Evolutionary conservation across 1,140 invertebrate species (phyloP), one percentile per base, ranked within the genome.

Genomic region (Galendromus occidentalis): DNA sequence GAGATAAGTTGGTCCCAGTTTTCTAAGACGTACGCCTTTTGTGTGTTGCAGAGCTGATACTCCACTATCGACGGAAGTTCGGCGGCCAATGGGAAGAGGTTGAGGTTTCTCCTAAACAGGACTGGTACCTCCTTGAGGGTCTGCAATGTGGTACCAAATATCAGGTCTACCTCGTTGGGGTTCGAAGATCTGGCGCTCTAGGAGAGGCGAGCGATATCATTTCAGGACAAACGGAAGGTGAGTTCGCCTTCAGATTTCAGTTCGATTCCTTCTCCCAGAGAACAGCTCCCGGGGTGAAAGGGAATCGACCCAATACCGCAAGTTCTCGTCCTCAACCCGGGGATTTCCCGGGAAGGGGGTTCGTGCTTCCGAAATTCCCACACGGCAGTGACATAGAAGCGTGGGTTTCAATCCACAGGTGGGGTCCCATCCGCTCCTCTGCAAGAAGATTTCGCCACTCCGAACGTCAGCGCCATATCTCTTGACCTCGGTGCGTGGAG

Each of bases 101-200:
- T 9, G 69, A 72, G 42, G 44, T 72, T 29, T 44, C 66, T 42
- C 66, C 55, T 51, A 71, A 66, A 68, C 84, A 83, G 30, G 83
- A 86, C 59, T 88, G 88, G 64, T 88, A 89, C 75, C 88, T 85
- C 41, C 77, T 93, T 65, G 88, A 92, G 72, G 86, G 85, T 72
- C 73, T 92, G 30, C 85, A 86, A 74, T 93, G 90, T 75, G 91
- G 86, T 72, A 91, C 88, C 66, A 84, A 86, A 78, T 95, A 87
- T 79, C 88, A 91, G 74, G 82, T 92, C 51, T 91, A 90, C 75
- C 88, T 89, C 14, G 69, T 68, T 22, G 51, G 51, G 14, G 33
- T 33, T 25, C 25, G 51, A 59, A 25, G 51, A 25, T 59, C 51
- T 14, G 51, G 51, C 2, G 51, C 51, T 33, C 25, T 59, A 4